Conservation (phyloP, 1,140 invertebrate species). For the Hycleus cichorii region DNA sequence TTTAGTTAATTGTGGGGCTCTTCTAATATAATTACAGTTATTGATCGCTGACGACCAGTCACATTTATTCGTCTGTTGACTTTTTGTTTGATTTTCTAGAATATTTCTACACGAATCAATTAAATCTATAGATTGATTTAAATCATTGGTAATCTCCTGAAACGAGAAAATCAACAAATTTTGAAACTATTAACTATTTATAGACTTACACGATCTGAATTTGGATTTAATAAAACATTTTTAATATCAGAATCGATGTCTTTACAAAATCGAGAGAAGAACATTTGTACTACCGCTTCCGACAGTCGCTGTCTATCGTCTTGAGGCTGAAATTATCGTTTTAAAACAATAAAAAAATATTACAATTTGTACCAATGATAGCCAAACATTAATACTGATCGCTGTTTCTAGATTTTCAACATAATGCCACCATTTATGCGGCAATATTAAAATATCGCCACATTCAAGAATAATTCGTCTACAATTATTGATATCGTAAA, state of each 20-base stretch:
- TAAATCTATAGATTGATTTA: neutral
- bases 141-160: conserved; percentile 8
- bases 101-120: conserved; percentile 4
- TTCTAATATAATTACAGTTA: conserved; percentile 7
- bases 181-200: neutral
- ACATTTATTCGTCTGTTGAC: neutral
- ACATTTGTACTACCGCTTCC: conserved; percentile 32
- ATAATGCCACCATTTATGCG: conserved; percentile 94
- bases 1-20: conserved; percentile 5
- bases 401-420: conserved; percentile 72
- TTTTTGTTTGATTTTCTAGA: neutral
- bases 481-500: conserved; percentile 20
- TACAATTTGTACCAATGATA: conserved; percentile 54
- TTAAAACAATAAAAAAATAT: neutral
- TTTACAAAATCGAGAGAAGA: conserved; percentile 27
- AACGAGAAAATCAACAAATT: too few species aligned
- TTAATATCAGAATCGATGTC: conserved; percentile 9
- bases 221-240: conserved; percentile 29
- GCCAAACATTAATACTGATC: conserved; percentile 83
- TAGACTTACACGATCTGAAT: conserved; percentile 9
- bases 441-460: conserved; percentile 83
- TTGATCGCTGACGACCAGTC: neutral
- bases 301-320: conserved; percentile 32
- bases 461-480: conserved; percentile 57
- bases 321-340: conserved; percentile 18